These are phyloP conservation scores for Caerostris extrusa DNA, from an alignment of 1,140 invertebrate genomes.

Conservation along the genomic window DNA sequence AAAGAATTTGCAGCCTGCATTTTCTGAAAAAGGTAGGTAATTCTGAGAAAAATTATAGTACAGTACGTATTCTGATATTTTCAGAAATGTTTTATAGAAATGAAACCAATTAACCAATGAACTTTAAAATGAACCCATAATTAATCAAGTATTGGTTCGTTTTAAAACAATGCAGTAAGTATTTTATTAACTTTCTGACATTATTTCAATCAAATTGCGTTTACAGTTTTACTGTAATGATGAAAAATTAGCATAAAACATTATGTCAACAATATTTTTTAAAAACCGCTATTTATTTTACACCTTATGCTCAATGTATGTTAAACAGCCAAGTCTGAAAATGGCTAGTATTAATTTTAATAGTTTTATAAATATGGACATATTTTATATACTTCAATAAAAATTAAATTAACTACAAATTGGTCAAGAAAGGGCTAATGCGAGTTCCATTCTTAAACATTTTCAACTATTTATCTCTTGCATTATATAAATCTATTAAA, in stretches of 20 bases:
- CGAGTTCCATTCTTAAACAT: conserved; percentile 13
- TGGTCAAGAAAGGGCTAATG: conserved; percentile 57
- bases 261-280: not conserved
- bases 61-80: no score
- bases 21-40: no score
- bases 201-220: not conserved
- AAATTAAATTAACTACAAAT: conserved; percentile 20
- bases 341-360: not conserved
- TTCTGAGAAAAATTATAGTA: no score
- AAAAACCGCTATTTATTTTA: not conserved
- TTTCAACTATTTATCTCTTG: no score
- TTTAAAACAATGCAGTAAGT: not conserved
- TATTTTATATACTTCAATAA: not conserved
- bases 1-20: no score
- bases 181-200: not conserved
- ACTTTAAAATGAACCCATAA: no score
- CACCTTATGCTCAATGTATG: conserved; percentile 63
- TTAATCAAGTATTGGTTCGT: not conserved
- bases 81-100: no score
- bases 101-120: no score
- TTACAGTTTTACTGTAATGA: not conserved
- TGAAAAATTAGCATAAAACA: not conserved
- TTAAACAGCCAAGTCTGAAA: not conserved
- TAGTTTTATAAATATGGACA: not conserved
- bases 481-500: no score